Evolutionary conservation across 2,113 vertebrate species (phyloP), one percentile per base, ranked within the genome.

Genomic region (Chamaetylas fuelleborni): DNA sequence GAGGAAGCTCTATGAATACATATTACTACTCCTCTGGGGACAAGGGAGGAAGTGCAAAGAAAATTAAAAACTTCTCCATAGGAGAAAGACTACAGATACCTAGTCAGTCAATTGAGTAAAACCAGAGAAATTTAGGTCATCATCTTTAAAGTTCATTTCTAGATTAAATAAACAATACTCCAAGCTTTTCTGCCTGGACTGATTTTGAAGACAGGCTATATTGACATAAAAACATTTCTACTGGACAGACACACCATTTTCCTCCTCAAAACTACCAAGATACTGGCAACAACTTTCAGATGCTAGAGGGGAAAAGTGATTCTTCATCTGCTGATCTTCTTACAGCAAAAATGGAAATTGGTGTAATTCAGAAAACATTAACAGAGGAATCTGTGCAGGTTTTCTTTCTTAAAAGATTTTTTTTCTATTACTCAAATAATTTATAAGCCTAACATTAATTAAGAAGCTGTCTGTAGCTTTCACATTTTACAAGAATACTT

Each of bases 221-320:
- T 1, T 18, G 33, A 77, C 24, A 65, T 43, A 40, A 90, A 72
- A 80, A 42, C 16, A n/a, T 33, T 9, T 64, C 26, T 56, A 11
- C 4, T 34, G n/a, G 23, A 71, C 15, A 71, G 31, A 33, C 48
- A 33, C 0, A 3, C 3, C 4, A 5, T 51, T 77, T 83, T 64
- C 28, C 11, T 77, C 23, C 36, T 22, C 15, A 56, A 50, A 23
- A 28, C 34, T 40, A 76, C 2, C 10, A 67, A 69, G 8, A 60
- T 5, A 50, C 8, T 22, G 60, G 8, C 11, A 42, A 73, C 11
- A 61, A 78, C 23, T 65, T 84, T 48, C 50, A 66, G 38, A 77
- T 28, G 28, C 47, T 71, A 19, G 51, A 47, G 66, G 18, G 7
- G 81, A 70, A 76, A 70, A 11, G 1, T 0, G 0, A 48, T 40